Percentiles rank a stretch among this genome's conserved stretches.
phyloP scores from a whole-genome alignment of 1,140 invertebrate genomes.

The Maconellicoccus hirsutus region DNA sequence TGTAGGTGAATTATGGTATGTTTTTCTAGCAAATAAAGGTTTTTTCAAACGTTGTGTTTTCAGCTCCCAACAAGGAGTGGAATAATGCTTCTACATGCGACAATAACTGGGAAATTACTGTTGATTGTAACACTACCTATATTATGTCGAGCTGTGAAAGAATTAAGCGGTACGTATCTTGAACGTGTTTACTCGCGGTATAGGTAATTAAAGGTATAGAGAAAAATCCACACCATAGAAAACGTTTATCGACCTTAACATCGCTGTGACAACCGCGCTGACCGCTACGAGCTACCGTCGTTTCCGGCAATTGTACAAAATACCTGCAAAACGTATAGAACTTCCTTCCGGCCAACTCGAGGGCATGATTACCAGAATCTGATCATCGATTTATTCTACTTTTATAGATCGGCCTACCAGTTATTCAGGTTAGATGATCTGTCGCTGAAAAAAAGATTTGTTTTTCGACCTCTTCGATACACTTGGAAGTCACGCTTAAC shows the following conservation, averaged over 20 bases:
- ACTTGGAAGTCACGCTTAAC: neutral
- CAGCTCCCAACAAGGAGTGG: neutral
- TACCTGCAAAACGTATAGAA: neutral
- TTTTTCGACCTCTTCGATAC: neutral
- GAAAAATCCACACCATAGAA: neutral
- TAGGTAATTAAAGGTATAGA: neutral
- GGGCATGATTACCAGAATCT: neutral
- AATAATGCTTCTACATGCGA: neutral
- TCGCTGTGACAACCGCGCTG: neutral
- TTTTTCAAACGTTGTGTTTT: neutral
- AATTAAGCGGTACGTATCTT: neutral
- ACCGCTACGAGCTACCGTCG: neutral
- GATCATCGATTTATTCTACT: neutral
- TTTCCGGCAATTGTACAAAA: neutral
- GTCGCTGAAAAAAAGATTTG: slow-evolving; percentile 1
- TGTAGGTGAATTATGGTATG: neutral
- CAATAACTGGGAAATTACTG: neutral
- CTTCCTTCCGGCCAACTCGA: neutral
- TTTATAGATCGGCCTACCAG: neutral
- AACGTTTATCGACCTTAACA: neutral
- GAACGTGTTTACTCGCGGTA: too few relatives aligned
- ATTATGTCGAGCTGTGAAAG: neutral
- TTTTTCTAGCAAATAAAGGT: too few relatives aligned
- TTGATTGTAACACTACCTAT: neutral
- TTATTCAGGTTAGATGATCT: neutral